Evolutionary conservation across 37 sponge, comb jelly and placozoan genomes (phyloP).

Genomic region (Halisarca cf. caerulea): DNA sequence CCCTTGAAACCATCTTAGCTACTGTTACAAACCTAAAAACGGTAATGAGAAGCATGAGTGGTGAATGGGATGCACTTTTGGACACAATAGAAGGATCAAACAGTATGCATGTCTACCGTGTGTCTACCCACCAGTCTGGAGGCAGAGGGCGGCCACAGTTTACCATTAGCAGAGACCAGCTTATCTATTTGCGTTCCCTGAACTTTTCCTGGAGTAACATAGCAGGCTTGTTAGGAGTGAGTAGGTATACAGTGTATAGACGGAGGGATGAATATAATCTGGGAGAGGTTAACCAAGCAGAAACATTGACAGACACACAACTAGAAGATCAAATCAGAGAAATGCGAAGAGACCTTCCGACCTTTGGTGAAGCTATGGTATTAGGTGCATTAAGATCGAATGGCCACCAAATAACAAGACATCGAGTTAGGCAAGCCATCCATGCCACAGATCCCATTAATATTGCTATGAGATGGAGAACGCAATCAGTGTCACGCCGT

Average conservation of each 20-base stretch:
- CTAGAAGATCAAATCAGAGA: not conserved
- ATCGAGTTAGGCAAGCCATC: too few species aligned
- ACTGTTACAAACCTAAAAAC: not conserved
- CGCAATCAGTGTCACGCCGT: too few species aligned
- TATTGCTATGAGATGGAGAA: too few species aligned
- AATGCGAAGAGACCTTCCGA: constrained; percentile 22
- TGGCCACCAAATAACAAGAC: too few species aligned
- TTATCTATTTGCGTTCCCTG: constrained; percentile 39
- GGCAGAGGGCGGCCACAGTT: not conserved
- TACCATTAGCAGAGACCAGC: constrained; percentile 37
- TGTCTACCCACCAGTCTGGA: not conserved
- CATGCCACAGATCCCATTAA: too few species aligned
- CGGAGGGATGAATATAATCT: too few species aligned
- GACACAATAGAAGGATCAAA: constrained; percentile 1
- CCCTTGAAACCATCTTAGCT: not conserved
- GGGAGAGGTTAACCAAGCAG: too few species aligned
- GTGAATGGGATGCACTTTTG: not conserved
- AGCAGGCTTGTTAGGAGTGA: too few species aligned
- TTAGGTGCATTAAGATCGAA: too few species aligned
- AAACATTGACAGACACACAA: constrained; percentile 1
- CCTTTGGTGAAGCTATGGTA: constrained; percentile 38
- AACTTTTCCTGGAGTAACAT: constrained; percentile 54
- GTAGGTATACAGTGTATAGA: too few species aligned
- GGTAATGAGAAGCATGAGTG: not conserved
- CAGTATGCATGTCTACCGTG: not conserved